A percentile compares a stretch with the other conserved stretches of the same genome.
Conservation (phyloP, 2,113 vertebrate genomes). For the Alligator mississippiensis region DNA sequence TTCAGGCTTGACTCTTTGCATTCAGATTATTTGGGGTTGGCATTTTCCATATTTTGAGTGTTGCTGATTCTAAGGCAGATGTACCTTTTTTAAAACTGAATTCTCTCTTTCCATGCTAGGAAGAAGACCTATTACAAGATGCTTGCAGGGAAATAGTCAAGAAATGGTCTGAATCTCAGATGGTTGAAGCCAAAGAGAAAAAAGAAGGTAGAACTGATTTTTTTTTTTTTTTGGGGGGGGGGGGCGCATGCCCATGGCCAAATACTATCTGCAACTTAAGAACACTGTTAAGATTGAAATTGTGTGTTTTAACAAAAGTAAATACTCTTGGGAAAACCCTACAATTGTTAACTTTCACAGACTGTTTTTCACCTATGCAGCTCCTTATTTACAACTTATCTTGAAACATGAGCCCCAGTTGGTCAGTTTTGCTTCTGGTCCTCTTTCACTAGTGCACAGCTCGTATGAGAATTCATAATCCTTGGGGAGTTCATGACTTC, state of each 20-base stretch:
- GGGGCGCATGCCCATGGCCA: too few species aligned
- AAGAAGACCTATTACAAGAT: slow-evolving; percentile 87
- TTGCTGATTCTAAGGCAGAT: not conserved
- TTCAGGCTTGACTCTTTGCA: not conserved
- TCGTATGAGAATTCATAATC: not conserved
- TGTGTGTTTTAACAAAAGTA: not conserved
- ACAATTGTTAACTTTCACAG: accelerated
- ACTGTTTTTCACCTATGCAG: not conserved
- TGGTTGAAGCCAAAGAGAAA: slow-evolving; percentile 70
- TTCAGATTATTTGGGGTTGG: not conserved
- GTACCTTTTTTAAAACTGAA: not conserved
- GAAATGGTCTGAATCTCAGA: slow-evolving; percentile 87
- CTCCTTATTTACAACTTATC: not conserved
- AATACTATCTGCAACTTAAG: accelerated
- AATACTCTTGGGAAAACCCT: not conserved
- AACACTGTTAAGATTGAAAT: accelerated
- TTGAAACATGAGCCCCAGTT: accelerated
- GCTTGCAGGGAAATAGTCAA: slow-evolving; percentile 91
- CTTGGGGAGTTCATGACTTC: not conserved
- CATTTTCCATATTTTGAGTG: not conserved
- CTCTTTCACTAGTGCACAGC: not conserved
- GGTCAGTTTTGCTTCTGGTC: not conserved
- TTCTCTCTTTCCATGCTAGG: slow-evolving; percentile 77
- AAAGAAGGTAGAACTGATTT: slow-evolving; percentile 76
- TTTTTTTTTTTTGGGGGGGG: too few species aligned